Conservation (phyloP, 2,797 vertebrate genomes). For the Micropoecilia bifurca region DNA sequence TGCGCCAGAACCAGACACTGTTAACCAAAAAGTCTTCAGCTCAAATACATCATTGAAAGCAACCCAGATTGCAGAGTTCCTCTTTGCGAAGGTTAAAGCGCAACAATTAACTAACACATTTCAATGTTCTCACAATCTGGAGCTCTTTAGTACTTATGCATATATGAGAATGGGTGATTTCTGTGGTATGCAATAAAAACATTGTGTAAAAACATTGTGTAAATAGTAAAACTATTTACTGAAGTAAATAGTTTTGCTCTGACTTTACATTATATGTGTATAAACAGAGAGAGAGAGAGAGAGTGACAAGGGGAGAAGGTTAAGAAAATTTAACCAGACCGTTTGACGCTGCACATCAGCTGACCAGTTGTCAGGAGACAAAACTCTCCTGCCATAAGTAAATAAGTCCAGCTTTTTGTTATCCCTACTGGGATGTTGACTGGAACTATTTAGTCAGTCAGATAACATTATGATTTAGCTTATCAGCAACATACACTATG, state of each 20-base stretch:
- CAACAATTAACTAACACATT: conserved; percentile 30
- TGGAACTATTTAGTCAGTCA: neutral
- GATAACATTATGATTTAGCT: neutral
- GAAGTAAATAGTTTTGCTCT: neutral
- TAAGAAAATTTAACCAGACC: neutral
- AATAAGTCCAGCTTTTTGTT: neutral
- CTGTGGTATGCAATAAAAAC: neutral
- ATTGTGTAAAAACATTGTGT: neutral
- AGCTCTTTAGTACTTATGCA: neutral
- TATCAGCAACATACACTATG: neutral
- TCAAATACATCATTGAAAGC: conserved; percentile 14
- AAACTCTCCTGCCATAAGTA: neutral
- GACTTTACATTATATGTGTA: too few relatives aligned
- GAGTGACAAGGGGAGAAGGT: neutral
- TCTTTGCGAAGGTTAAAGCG: conserved; percentile 30
- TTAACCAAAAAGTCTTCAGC: conserved; percentile 27
- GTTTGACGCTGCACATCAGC: neutral
- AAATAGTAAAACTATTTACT: too few relatives aligned
- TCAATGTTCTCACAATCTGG: neutral
- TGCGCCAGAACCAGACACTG: conserved; percentile 38
- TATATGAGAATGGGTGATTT: neutral
- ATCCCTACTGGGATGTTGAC: neutral
- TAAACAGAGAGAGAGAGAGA: neutral
- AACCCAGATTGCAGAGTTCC: conserved; percentile 31
- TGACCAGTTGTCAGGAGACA: neutral